Evolutionary conservation across 1,140 invertebrate species (phyloP).

Genomic region (Achatina immaculata): DNA sequence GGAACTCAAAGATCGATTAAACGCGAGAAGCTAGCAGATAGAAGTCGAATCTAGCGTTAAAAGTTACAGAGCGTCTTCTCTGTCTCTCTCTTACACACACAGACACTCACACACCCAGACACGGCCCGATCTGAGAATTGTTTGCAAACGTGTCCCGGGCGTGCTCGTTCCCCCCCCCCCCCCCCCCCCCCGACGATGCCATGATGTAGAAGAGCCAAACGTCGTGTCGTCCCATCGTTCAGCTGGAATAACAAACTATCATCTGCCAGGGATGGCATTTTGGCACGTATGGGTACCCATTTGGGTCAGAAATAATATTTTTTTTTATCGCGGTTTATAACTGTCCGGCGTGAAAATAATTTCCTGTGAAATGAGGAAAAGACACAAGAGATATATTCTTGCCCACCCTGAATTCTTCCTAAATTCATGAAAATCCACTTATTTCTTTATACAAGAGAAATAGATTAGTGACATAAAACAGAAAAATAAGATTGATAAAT

Average conservation of each 20-base stretch:
- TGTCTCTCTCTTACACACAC: neutral
- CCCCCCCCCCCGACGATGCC: too few relatives aligned
- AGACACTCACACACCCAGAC: neutral
- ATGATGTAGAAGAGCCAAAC: neutral
- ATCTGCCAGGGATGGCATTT: conserved; percentile 13
- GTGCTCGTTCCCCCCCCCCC: neutral
- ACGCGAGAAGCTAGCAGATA: neutral
- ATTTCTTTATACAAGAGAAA: too few relatives aligned
- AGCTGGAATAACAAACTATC: conserved; percentile 22
- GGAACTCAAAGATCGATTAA: neutral
- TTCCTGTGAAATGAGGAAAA: too few relatives aligned
- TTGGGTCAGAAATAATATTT: neutral
- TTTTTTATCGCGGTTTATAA: too few relatives aligned
- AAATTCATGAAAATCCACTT: too few relatives aligned
- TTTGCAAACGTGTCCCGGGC: neutral
- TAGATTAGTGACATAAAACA: too few relatives aligned
- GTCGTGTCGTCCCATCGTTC: conserved; percentile 15
- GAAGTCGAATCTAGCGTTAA: neutral
- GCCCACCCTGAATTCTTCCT: too few relatives aligned
- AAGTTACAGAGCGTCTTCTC: neutral
- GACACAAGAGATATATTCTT: too few relatives aligned
- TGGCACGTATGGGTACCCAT: neutral
- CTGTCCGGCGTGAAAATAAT: too few relatives aligned
- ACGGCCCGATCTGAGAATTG: neutral
- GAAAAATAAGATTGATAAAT: too few relatives aligned